Percentiles rank a stretch among this genome's conserved stretches.
These are phyloP conservation scores for Drymodes brunneopygia DNA, from an alignment of 2,113 vertebrate genomes.

Conservation along the genomic window DNA sequence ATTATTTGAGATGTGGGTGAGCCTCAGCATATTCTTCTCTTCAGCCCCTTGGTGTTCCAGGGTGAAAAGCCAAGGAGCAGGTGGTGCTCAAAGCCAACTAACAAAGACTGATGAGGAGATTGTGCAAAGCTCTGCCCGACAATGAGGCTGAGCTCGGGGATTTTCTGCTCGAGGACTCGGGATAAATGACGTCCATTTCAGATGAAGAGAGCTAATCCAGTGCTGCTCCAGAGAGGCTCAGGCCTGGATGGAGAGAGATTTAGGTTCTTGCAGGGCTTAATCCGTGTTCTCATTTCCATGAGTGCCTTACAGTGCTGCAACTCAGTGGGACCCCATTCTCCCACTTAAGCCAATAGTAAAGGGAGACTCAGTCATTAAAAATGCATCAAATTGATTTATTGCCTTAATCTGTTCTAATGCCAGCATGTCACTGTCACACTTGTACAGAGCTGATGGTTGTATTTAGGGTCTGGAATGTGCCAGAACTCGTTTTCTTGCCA, in stretches of 20 bases:
- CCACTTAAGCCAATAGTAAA: not conserved
- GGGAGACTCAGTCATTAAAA: not conserved
- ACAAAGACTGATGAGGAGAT: not conserved
- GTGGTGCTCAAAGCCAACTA: not conserved
- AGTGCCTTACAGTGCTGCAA: not conserved
- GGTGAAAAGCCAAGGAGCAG: not conserved
- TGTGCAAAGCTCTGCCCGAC: not conserved
- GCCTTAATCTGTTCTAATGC: not conserved
- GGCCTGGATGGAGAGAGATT: slow-evolving; percentile 1
- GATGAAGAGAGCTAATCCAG: slow-evolving; percentile 17
- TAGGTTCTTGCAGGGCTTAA: slow-evolving; percentile 23
- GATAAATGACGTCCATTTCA: not conserved
- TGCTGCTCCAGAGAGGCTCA: not conserved
- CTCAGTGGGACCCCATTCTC: not conserved
- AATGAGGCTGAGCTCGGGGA: not conserved
- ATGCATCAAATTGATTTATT: not conserved
- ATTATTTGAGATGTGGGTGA: accelerated
- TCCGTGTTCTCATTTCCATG: slow-evolving; percentile 25
- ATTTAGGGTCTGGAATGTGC: not conserved
- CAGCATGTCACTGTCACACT: not conserved
- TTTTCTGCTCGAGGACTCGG: slow-evolving; percentile 13
- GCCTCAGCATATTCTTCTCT: not conserved
- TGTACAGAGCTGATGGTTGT: not conserved
- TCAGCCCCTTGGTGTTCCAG: not conserved
- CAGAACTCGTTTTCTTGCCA: not conserved